Evolutionary conservation across 2,888 invertebrate genomes (phyloP).

Genomic region (Drosophila monieri): DNA sequence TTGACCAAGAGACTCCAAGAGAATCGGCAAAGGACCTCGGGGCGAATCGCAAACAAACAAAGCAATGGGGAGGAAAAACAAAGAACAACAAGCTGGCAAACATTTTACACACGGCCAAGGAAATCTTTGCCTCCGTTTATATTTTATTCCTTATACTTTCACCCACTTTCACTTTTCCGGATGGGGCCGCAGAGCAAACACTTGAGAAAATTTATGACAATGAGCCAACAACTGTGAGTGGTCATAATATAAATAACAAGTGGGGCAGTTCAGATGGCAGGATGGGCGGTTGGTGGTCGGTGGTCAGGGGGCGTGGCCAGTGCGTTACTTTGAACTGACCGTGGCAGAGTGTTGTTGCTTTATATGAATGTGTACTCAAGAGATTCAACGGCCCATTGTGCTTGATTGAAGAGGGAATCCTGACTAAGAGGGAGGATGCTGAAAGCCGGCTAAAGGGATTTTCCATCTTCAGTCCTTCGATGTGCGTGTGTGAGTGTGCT

Average conservation of each 20-base stretch:
- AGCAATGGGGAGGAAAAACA: conserved; percentile 19
- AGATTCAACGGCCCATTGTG: conserved; percentile 53
- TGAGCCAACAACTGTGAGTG: conserved; percentile 76
- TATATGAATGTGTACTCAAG: conserved; percentile 45
- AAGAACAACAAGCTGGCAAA: conserved; percentile 28
- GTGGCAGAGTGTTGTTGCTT: conserved; percentile 68
- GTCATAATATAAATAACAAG: conserved; percentile 78
- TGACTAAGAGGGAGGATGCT: conserved; percentile 21
- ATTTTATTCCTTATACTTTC: conserved; percentile 4
- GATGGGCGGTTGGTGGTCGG: conserved; percentile 26
- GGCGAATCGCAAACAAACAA: conserved; percentile 39
- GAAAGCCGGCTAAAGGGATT: conserved; percentile 40
- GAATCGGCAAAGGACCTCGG: conserved; percentile 48
- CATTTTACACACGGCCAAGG: conserved; percentile 43
- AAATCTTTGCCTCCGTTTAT: conserved; percentile 51
- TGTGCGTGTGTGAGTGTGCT: not conserved
- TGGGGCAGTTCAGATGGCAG: conserved; percentile 53
- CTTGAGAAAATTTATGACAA: conserved; percentile 77
- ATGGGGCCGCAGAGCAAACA: conserved; percentile 61
- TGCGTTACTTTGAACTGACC: conserved; percentile 66
- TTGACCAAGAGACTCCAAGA: conserved; percentile 68
- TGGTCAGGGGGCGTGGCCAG: conserved; percentile 53
- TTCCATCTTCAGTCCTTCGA: conserved; percentile 15
- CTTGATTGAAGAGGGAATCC: conserved; percentile 62
- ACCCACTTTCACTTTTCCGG: conserved; percentile 23